These are phyloP conservation scores for Nothocercus julius DNA, from an alignment of 2,113 vertebrate genomes.

Conservation along the genomic window DNA sequence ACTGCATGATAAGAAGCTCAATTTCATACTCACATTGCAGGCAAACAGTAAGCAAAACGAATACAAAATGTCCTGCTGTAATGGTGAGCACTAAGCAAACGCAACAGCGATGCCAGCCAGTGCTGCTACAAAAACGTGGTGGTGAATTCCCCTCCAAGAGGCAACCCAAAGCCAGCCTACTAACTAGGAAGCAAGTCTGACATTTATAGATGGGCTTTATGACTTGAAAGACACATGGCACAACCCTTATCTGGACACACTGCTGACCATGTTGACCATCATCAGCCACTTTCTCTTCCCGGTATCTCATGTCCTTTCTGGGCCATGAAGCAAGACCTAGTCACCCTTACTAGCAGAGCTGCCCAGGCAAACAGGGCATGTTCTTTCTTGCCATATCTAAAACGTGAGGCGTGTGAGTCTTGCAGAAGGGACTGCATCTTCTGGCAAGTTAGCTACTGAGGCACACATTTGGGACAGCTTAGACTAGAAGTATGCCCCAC, in stretches of 20 bases:
- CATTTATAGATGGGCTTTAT: not conserved
- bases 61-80: not conserved
- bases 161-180: not conserved
- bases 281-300: not conserved
- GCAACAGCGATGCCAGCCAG: not conserved
- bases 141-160: not conserved
- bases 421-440: not conserved
- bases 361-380: not conserved
- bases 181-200: not conserved
- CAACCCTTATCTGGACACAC: not conserved
- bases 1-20: not conserved
- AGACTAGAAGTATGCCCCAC: not conserved
- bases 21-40: not conserved
- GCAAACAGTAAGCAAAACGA: not conserved
- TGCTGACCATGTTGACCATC: not conserved
- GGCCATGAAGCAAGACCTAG: not conserved
- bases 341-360: not conserved
- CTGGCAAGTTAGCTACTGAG: not conserved
- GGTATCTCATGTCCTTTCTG: not conserved
- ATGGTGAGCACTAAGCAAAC: fast-evolving
- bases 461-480: not conserved
- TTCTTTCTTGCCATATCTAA: not conserved
- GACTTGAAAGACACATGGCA: not conserved
- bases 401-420: not conserved
- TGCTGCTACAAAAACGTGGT: not conserved